Evolutionary conservation across 35 echinoderm and acorn worm species (phyloP).

Genomic region (Amphiura filiformis): DNA sequence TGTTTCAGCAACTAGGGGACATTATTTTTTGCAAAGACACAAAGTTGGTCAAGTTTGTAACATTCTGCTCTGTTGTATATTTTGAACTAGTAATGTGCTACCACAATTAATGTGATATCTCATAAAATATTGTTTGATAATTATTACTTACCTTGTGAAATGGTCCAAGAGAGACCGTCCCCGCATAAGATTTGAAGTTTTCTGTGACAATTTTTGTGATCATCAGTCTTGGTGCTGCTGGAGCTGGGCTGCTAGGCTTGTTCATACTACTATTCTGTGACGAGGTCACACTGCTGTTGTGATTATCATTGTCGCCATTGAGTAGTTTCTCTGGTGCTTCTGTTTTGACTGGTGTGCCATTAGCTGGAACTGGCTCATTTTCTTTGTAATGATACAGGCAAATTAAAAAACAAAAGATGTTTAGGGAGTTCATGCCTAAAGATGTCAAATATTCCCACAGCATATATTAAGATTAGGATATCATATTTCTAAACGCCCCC

Average conservation of each 20-base stretch:
- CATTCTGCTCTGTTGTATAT: too few relatives aligned
- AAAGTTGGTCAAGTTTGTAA: too few relatives aligned
- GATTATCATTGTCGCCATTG: neutral
- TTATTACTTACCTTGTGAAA: conserved; percentile 87
- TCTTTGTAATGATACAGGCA: neutral
- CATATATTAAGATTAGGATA: neutral
- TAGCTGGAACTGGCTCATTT: neutral
- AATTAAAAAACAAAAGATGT: neutral
- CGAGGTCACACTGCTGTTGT: neutral
- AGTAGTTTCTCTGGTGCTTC: neutral
- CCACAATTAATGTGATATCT: too few relatives aligned
- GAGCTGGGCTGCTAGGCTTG: conserved; percentile 11
- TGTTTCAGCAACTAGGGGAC: too few relatives aligned
- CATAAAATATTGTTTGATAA: too few relatives aligned
- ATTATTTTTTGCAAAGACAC: too few relatives aligned
- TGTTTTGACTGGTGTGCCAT: neutral
- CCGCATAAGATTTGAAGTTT: conserved; percentile 99
- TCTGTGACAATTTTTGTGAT: conserved; percentile 94
- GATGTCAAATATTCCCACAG: neutral
- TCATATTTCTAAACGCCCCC: neutral
- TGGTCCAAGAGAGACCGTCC: conserved; percentile 79
- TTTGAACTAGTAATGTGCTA: too few relatives aligned
- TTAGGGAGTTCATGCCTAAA: neutral
- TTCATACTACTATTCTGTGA: neutral
- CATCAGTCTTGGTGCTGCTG: conserved; percentile 73